Evolutionary conservation across 2,888 invertebrate species (phyloP), one percentile per base, ranked within the genome.

Genomic region (Drosophila neonasuta): DNA sequence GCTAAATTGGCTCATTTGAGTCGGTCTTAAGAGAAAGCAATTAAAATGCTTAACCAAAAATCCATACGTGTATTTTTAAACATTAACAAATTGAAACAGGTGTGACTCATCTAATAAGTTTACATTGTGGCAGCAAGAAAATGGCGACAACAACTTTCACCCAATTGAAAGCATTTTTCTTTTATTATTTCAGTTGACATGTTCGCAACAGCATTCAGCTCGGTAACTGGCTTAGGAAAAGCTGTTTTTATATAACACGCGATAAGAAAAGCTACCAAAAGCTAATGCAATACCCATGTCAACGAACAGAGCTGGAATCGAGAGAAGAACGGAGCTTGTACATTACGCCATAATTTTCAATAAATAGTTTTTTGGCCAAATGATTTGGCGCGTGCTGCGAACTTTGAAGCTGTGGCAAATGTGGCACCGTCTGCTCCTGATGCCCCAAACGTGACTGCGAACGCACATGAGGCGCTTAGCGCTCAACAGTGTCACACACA

Each of bases 301-400:
- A 59, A 29, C 17, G 1, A 10, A 10, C 9, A 5, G 11, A 6
- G 8, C 39, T 39, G 4, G 10, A 11, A 9, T 13, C 0, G 13
- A n/a, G 9, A 1, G 20, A 0, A 13, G 8, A 32, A n/a, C 0
- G 34, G 48, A n/a, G 52, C 73, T 56, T 74, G 62, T 68, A 73
- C 70, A 76, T 80, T 80, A 80, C 49, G 80, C 78, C 66, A 80
- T 85, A 85, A 85, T 82, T 82, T 82, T 82, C 83, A 85, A 82
- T 82, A 85, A 85, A 85, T 82, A 85, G 81, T 82, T 82, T 61
- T 59, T 74, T 66, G 60, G 77, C 66, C 68, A 68, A 77, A 85
- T 81, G 64, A 85, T 82, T 85, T 79, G 77, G 70, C 66, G 66
- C 73, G 85, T 79, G 71, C 68, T 60, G 52, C 39, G 64, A 71